These are phyloP conservation scores for Catharus fuscescens DNA, from an alignment of 2,113 vertebrate species.

Conservation along the genomic window DNA sequence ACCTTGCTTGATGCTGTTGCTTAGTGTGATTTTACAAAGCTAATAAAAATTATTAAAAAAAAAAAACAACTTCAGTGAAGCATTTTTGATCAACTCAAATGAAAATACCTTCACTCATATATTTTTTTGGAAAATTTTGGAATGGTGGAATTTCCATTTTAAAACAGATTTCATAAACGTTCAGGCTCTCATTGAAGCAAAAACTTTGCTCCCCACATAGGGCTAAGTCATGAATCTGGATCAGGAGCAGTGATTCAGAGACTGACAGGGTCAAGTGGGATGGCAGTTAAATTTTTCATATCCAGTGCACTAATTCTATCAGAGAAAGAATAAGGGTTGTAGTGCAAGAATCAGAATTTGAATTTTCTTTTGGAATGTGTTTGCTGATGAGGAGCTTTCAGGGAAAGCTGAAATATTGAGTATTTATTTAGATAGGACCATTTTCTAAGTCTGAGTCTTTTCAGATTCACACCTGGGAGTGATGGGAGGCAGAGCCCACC, in stretches of 20 bases:
- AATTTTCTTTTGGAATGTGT: neutral
- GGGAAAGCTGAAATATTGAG: neutral
- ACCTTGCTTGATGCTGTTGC: neutral
- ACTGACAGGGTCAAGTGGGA: neutral
- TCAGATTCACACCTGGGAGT: neutral
- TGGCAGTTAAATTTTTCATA: neutral
- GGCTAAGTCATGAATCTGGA: neutral
- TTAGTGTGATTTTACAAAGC: neutral
- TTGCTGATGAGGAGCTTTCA: neutral
- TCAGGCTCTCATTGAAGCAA: neutral
- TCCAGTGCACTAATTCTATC: neutral
- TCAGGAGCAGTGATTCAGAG: neutral
- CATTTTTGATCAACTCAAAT: neutral
- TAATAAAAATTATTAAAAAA: neutral
- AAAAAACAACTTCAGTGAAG: neutral
- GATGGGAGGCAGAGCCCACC: neutral
- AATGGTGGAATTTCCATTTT: neutral
- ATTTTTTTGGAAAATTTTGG: neutral
- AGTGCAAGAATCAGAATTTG: neutral
- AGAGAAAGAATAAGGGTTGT: neutral
- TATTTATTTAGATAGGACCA: neutral
- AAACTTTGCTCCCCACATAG: neutral
- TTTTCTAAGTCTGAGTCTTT: neutral
- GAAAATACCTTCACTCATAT: neutral
- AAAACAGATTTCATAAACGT: neutral